Evolutionary conservation across 1,140 invertebrate genomes (phyloP), one percentile per base, ranked within the genome.

Genomic region (Monochamus saltuarius): DNA sequence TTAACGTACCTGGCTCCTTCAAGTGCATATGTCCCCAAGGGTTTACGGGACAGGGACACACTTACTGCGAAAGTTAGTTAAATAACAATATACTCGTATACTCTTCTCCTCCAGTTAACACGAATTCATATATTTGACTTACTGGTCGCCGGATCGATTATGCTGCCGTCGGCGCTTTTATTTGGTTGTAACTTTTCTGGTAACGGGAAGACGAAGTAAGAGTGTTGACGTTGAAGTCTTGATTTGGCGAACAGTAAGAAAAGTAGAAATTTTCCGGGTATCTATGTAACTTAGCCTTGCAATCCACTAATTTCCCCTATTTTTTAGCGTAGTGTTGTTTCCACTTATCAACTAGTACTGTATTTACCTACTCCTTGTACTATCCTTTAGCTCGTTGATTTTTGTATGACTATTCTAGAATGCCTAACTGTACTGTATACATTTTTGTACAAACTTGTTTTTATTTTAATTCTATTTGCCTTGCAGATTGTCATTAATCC

Each of bases 1-100:
- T 93, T 78, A 97, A 97, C 79, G 78, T 95, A 38, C 92, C 92
- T 0, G 94, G 94, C 17, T 93, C 91, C 69, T 96, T 93, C 75
- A 92, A 94, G 77, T 96, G 93, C 71, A 89, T 91, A 66, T 97
- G 94, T 73, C 91, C 92, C 1, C 77, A 85, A 37, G 90, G 90
- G 10, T 94, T 90, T 70, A 89, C 88, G 66, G 92, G 92, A 60
- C 84, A 88, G 74, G 84, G 85, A 61, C 78, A 84, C 66, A 81
- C 81, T 17, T 80, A 85, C 71, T 89, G 87, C 79, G 86, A 91
- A 81, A 92, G 91, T 91, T 86, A 91, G 85, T 87, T 45, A 14
- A 56, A 7, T 29, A 22, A 55, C n/a, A n/a, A 49, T 17, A 4
- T 49, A 46, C 17, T 16, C 11, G 9, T 19, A 42, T 42, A 17